These are phyloP conservation scores for Dissostichus mawsoni DNA, from an alignment of 2,113 vertebrate genomes.

Conservation along the genomic window DNA sequence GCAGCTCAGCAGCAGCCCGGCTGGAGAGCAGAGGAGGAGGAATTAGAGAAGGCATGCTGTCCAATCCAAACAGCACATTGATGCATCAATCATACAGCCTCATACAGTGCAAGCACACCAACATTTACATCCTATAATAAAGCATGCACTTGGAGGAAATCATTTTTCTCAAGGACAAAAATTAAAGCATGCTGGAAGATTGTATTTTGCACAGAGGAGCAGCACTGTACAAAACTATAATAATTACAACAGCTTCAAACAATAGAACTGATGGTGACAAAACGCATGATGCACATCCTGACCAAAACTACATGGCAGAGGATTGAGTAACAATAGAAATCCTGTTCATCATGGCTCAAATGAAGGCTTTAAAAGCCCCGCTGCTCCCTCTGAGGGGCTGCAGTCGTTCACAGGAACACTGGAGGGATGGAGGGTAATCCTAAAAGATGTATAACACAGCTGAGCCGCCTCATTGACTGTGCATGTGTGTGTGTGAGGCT, in stretches of 20 bases:
- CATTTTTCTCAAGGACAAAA: slow-evolving; percentile 56
- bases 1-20: slow-evolving; percentile 46
- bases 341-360: slow-evolving; percentile 55
- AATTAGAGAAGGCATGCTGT: slow-evolving; percentile 42
- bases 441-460: slow-evolving; percentile 64
- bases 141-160: slow-evolving; percentile 26
- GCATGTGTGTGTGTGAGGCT: slow-evolving; percentile 22
- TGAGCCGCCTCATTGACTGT: slow-evolving; percentile 58
- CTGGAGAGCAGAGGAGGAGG: slow-evolving; percentile 49
- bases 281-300: slow-evolving; percentile 31
- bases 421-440: slow-evolving; percentile 79
- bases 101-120: slow-evolving; percentile 31
- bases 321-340: slow-evolving; percentile 59
- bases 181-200: slow-evolving; percentile 14
- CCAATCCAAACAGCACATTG: slow-evolving; percentile 58
- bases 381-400: slow-evolving; percentile 54
- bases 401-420: slow-evolving; percentile 75
- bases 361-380: slow-evolving; percentile 58
- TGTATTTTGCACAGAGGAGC: slow-evolving; percentile 24
- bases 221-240: slow-evolving; percentile 1
- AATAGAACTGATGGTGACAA: neutral
- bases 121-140: slow-evolving; percentile 18
- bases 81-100: slow-evolving; percentile 58
- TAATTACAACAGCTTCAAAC: neutral
- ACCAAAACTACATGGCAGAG: slow-evolving; percentile 24